phyloP scores from a whole-genome alignment of 1,140 invertebrate genomes.

The Linepithema humile region DNA sequence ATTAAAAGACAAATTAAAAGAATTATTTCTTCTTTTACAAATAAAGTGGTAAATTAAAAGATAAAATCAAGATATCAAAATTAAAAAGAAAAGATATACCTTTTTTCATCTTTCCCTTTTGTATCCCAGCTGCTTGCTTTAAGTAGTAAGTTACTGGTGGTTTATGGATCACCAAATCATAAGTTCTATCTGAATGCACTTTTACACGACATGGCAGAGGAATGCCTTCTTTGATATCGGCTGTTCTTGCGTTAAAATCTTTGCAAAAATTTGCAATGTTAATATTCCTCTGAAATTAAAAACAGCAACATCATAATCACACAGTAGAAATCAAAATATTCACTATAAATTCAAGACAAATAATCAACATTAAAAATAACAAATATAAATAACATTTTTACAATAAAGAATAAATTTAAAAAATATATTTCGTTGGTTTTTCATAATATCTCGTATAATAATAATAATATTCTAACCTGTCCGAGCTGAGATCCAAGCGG shows the following conservation, averaged over 20 bases:
- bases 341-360: background rate
- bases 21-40: too few relatives aligned
- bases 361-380: background rate
- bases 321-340: constrained; percentile 10
- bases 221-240: constrained; percentile 96
- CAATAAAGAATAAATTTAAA: background rate
- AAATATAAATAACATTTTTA: background rate
- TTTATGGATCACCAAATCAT: constrained; percentile 92
- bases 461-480: constrained; percentile 87
- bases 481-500: constrained; percentile 96
- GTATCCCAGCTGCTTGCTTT: constrained; percentile 97
- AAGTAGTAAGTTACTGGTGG: constrained; percentile 95
- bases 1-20: background rate
- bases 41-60: background rate
- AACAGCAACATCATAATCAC: background rate
- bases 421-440: background rate
- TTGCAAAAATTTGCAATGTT: constrained; percentile 99
- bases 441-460: background rate
- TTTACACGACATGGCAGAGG: constrained; percentile 93
- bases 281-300: constrained; percentile 91
- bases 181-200: constrained; percentile 95
- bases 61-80: background rate
- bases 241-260: constrained; percentile 98
- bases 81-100: constrained; percentile 38
- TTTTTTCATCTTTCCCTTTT: constrained; percentile 84